Conservation (phyloP, 1,140 invertebrate species). For the Chlorops oryzae region DNA sequence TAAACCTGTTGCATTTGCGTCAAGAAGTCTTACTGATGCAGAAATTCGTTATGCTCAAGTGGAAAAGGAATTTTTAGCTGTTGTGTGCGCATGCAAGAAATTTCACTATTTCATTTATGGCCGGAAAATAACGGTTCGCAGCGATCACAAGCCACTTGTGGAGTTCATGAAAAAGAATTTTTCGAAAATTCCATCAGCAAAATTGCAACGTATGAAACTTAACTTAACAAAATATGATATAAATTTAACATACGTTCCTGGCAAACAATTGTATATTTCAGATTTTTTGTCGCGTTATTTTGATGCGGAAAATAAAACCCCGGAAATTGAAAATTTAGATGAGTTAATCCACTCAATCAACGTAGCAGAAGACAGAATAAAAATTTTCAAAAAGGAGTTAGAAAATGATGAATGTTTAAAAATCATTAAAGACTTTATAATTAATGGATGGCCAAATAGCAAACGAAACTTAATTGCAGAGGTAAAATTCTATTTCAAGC, state of each 20-base stretch:
- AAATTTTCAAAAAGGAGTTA: background rate
- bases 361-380: constrained; percentile 4
- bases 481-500: constrained; percentile 5
- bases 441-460: constrained; percentile 2
- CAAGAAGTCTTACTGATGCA: constrained; percentile 17
- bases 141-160: constrained; percentile 27
- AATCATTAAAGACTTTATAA: background rate
- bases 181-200: constrained; percentile 27
- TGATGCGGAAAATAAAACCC: constrained; percentile 1
- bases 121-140: constrained; percentile 15
- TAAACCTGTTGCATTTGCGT: constrained; percentile 39
- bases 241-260: constrained; percentile 27
- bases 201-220: constrained; percentile 47
- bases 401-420: no score
- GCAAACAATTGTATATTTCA: constrained; percentile 27
- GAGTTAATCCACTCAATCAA: constrained; percentile 11
- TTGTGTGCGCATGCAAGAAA: constrained; percentile 23
- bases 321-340: constrained; percentile 3
- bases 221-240: constrained; percentile 40
- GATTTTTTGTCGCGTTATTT: constrained; percentile 31
- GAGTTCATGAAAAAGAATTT: constrained; percentile 42
- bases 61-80: constrained; percentile 10
- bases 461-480: background rate
- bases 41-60: constrained; percentile 24
- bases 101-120: constrained; percentile 40